A percentile compares a stretch with the other conserved stretches of the same genome.
These are phyloP conservation scores for Danio aesculapii DNA, from an alignment of 2,797 vertebrate species.

Conservation along the genomic window DNA sequence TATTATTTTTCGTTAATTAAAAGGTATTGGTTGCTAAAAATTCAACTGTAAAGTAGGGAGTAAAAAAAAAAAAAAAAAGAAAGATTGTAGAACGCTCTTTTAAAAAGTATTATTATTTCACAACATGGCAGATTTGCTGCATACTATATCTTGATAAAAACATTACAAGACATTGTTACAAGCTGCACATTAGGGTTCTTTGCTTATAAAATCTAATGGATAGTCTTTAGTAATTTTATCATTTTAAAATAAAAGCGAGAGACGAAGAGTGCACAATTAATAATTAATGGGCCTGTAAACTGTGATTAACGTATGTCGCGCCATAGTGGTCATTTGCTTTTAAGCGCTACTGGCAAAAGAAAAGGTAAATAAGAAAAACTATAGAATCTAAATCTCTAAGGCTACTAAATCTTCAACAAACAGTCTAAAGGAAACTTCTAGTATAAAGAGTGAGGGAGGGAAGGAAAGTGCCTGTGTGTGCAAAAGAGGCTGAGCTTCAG, in stretches of 20 bases:
- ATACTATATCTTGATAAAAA: not conserved
- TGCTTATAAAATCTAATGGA: not conserved
- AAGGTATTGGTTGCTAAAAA: not conserved
- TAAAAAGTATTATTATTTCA: not conserved
- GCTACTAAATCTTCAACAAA: not conserved
- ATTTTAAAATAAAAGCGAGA: not conserved
- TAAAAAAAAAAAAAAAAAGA: not conserved
- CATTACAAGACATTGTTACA: not conserved
- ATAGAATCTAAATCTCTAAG: not conserved
- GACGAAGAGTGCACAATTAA: not conserved
- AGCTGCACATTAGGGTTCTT: not conserved
- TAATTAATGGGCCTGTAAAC: slow-evolving; percentile 6
- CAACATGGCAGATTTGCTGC: not conserved
- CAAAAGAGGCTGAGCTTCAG: slow-evolving; percentile 30
- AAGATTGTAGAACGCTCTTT: not conserved
- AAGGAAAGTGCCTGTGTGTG: slow-evolving; percentile 6
- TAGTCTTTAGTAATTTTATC: not conserved
- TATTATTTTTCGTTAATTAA: too few relatives aligned
- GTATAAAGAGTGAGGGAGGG: not conserved
- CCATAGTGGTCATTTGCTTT: not conserved
- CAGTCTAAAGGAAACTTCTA: slow-evolving; percentile 3
- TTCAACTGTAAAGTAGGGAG: not conserved
- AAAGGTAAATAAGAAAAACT: not conserved
- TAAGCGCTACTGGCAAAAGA: not conserved
- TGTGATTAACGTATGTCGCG: not conserved